phyloP scores from a whole-genome alignment of 2,888 invertebrate species.

The Zelleria hepariella region DNA sequence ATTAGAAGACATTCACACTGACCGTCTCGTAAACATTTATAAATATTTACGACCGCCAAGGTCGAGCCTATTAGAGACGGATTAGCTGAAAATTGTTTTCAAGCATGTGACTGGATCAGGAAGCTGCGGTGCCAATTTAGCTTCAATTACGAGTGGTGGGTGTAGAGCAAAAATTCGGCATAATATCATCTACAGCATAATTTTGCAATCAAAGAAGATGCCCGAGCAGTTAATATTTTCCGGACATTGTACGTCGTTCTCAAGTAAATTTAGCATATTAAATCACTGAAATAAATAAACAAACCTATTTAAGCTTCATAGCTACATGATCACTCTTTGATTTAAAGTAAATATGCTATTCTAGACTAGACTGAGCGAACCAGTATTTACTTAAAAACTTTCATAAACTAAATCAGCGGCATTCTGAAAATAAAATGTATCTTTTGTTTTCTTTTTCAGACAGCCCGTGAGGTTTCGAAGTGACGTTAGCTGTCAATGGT shows the following conservation, averaged over 20 bases:
- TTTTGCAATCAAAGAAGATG: background rate
- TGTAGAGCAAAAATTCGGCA: background rate
- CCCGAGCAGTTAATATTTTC: background rate
- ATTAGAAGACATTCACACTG: constrained; percentile 57
- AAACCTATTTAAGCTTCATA: background rate
- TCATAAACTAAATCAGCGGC: background rate
- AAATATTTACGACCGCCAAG: constrained; percentile 55
- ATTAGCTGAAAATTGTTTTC: constrained; percentile 22
- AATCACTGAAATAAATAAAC: constrained; percentile 13
- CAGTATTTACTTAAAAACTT: background rate
- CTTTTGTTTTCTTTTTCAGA: background rate
- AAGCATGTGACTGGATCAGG: background rate
- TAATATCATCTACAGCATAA: too few relatives aligned
- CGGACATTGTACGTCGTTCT: constrained; percentile 3
- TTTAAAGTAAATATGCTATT: too few relatives aligned
- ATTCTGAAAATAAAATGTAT: background rate
- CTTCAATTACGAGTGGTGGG: background rate
- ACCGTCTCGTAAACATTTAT: constrained; percentile 39
- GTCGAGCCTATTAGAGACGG: constrained; percentile 38
- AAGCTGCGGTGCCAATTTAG: background rate
- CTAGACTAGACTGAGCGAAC: background rate
- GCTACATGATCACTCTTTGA: too few relatives aligned
- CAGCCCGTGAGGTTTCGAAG: background rate
- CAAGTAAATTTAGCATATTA: constrained; percentile 5
- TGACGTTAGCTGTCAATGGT: background rate